These are phyloP conservation scores for Sus cebifrons DNA, from an alignment of 2,797 vertebrate genomes.

Conservation along the genomic window DNA sequence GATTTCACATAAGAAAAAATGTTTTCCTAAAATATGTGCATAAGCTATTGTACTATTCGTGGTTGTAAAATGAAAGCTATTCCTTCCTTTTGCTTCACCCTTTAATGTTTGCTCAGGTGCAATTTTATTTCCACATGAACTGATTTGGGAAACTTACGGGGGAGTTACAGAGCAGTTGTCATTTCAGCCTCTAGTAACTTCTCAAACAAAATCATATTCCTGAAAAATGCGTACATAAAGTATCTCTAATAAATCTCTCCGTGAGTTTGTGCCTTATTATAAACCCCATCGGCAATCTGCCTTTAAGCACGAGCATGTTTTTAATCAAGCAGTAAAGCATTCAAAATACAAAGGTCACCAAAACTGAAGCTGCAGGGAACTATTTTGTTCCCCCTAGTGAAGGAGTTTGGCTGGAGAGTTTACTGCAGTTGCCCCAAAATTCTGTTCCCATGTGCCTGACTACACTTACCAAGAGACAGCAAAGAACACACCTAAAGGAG, in stretches of 20 bases:
- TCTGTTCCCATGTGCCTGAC: slow-evolving; percentile 84
- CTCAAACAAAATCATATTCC: slow-evolving; percentile 82
- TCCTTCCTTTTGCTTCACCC: slow-evolving; percentile 79
- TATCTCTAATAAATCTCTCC: slow-evolving; percentile 76
- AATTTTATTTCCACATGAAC: slow-evolving; percentile 85
- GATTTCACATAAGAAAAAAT: slow-evolving; percentile 78
- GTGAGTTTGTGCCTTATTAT: slow-evolving; percentile 79
- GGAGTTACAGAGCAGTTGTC: slow-evolving; percentile 73
- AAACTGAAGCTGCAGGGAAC: slow-evolving; percentile 81
- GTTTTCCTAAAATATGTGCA: slow-evolving; percentile 83
- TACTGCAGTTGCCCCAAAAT: slow-evolving; percentile 82
- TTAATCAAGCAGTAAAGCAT: slow-evolving; percentile 88
- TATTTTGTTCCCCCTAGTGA: slow-evolving; percentile 79
- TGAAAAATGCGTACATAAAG: slow-evolving; percentile 73
- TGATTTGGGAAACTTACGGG: slow-evolving; percentile 81
- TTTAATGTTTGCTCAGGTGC: slow-evolving; percentile 90
- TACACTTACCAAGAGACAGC: slow-evolving; percentile 83
- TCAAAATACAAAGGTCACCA: slow-evolving; percentile 86
- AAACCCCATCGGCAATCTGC: slow-evolving; percentile 83
- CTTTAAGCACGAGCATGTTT: slow-evolving; percentile 90
- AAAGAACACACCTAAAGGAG: slow-evolving; percentile 86
- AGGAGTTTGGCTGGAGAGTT: slow-evolving; percentile 83
- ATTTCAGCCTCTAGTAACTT: slow-evolving; percentile 55
- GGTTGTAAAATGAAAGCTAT: slow-evolving; percentile 82
- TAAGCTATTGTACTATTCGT: slow-evolving; percentile 85